These are phyloP conservation scores for Malurus cyaneus DNA, from an alignment of 2,113 vertebrate species.

Conservation along the genomic window DNA sequence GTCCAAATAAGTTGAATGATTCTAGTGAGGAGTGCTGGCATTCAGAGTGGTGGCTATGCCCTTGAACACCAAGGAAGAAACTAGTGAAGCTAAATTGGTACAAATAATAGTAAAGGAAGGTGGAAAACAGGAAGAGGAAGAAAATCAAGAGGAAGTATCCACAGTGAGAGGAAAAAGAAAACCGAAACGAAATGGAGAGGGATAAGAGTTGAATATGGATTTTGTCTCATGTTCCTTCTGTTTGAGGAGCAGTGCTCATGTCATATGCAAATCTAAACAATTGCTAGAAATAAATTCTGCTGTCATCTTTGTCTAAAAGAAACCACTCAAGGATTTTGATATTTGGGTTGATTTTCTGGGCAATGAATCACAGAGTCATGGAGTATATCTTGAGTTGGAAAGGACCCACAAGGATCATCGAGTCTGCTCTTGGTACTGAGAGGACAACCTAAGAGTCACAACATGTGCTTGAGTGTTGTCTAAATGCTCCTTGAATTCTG, in stretches of 20 bases:
- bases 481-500: neutral
- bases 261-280: neutral
- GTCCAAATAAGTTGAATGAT: neutral
- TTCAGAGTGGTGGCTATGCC: neutral
- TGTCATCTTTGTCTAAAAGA: neutral
- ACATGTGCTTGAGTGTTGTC: rapidly evolving
- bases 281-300: neutral
- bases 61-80: neutral
- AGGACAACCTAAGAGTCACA: neutral
- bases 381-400: neutral
- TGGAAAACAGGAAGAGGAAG: neutral
- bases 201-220: neutral
- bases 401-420: neutral
- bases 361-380: neutral
- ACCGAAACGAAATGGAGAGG: neutral
- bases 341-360: neutral
- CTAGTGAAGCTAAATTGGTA: neutral
- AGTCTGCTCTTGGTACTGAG: neutral
- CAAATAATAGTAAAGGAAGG: neutral
- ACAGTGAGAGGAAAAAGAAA: neutral
- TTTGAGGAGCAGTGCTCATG: neutral
- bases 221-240: neutral
- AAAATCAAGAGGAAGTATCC: neutral
- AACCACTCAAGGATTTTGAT: neutral
- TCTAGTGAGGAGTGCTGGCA: neutral